Evolutionary conservation across 2,888 invertebrate genomes (phyloP), one percentile per base, ranked within the genome.

Genomic region (Erebia aethiops): DNA sequence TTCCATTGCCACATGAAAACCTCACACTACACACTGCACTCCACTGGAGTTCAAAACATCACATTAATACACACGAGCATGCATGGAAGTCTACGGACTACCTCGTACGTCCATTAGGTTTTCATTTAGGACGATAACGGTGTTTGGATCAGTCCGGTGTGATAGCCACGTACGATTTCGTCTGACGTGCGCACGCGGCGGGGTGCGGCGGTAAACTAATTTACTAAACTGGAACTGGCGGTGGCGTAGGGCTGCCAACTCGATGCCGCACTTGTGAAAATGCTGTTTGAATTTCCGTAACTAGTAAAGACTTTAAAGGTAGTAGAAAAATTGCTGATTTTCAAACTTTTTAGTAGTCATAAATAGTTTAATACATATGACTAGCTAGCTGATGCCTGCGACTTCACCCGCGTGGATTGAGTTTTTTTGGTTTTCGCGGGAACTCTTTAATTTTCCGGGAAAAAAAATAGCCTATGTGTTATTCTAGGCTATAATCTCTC

Each of bases 61-160:
- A 73, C 83, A 84, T 16, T 54, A 54, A n/a, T 51, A 51, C 82
- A 82, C 89, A 91, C 90, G 83, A 86, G 84, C 90, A 92, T 91
- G 92, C 91, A 88, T 85, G n/a, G 43, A 41, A 49, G 18, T 26
- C 62, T 62, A 62, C 21, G 49, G 86, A 88, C 89, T 92, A 92
- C 92, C 92, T 92, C 89, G 88, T 82, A 86, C 90, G 90, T 92
- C 88, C 92, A 92, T 92, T 89, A 88, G 90, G 79, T 85, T 86
- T 85, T 90, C 92, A 92, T 92, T 90, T 88, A 87, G 89, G 90
- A 87, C 91, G 89, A 86, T 91, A 91, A 91, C 91, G 90, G 91
- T 91, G 80, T 82, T 76, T 78, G 84, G 81, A 86, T 86, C 82
- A 84, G 83, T 80, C 81, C 79, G 80, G 79, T 77, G 67, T 74